Base-by-base conservation (phyloP, 2,888 invertebrate genomes). In the Apamea monoglypha region DNA sequence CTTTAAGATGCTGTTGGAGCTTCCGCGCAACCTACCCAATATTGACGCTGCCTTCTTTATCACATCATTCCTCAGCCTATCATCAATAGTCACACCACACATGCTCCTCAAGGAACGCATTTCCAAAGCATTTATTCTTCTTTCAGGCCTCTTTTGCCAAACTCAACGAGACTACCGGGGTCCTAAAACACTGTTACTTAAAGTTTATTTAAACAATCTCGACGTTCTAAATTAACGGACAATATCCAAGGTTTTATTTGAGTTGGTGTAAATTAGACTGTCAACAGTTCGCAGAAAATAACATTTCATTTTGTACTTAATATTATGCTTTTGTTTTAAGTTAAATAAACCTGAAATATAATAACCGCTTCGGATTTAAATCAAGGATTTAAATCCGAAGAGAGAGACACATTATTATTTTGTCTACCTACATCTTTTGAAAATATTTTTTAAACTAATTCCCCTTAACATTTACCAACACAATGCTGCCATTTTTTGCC, bases 191-290 rank as follows among this genome's bases (percentile, higher is more conserved):
- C 12, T n/a, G 7, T 71, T 18, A 2, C 25, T n/a, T 12, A 64
- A 69, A 44, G 3, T 69, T 73, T 16, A 67, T 68, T n/a, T 29
- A 21, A 40, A 29, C 29, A 44, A 29, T 44, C 21, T 72, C 14
- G 68, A 68, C 40, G 29, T 67, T 40, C 14, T 21, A 69, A 69
- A 44, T 44, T 32, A 68, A 44, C 29, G 29, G 25, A 25, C 32
- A 47, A 32, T 12, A n/a, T 72, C 25, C 47, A 8, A 74, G 21
- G 73, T 74, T 73, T 74, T 8, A 47, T 72, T 32, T n/a, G 18
- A 72, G 47, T 36, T 72, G 12, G 18, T 74, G 18, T 47, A 47
- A 74, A 71, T 71, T 32, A 18, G 0, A 71, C 25, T 47, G 18
- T 32, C 18, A 73, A 71, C 71, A 12, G 47, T 47, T 32, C 10